These are phyloP conservation scores for Anguilla pacifica DNA, from an alignment of 2,797 vertebrate species.

Conservation along the genomic window DNA sequence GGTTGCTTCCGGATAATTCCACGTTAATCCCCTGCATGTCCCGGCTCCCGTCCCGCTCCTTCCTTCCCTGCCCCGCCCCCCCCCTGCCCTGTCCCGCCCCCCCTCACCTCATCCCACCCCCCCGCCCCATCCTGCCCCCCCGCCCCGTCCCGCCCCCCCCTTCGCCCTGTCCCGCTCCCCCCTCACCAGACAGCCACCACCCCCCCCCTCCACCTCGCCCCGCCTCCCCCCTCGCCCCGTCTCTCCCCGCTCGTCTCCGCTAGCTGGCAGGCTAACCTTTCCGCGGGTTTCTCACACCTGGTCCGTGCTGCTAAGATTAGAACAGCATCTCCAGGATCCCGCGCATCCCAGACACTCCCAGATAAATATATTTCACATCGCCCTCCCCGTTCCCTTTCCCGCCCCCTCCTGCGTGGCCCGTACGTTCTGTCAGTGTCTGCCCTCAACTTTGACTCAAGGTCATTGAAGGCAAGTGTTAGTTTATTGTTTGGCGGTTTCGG, in stretches of 20 bases:
- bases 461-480: background rate
- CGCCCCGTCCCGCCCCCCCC: no score
- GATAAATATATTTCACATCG: background rate
- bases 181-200: no score
- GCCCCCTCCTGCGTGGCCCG: background rate
- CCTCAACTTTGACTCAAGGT: background rate
- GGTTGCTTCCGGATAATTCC: slow-evolving; percentile 8
- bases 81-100: background rate
- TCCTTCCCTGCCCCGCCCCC: no score
- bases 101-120: no score
- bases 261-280: background rate
- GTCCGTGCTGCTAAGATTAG: background rate
- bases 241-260: background rate
- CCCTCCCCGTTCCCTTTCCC: background rate
- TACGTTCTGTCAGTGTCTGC: background rate
- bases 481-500: background rate
- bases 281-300: background rate
- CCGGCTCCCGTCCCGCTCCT: slow-evolving; percentile 25
- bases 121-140: no score
- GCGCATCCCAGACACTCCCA: background rate
- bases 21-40: slow-evolving; percentile 26
- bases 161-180: no score
- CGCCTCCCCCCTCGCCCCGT: background rate
- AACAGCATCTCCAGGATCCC: background rate
- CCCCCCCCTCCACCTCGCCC: no score